These are phyloP conservation scores for Acipenser ruthenus DNA, from an alignment of 2,797 vertebrate species.

Conservation along the genomic window DNA sequence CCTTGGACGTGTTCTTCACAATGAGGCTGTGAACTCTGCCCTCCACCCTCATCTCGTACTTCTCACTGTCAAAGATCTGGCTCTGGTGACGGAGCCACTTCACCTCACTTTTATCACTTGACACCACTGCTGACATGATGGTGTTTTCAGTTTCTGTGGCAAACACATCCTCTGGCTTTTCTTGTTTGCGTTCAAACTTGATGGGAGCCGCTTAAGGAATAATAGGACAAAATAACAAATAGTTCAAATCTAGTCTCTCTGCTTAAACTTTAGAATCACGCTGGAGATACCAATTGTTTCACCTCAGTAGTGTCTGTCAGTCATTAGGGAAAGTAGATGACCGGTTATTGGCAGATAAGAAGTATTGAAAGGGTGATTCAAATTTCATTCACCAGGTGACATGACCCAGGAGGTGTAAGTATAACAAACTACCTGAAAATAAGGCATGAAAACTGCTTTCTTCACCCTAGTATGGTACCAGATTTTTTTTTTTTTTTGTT, in stretches of 20 bases:
- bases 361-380: too few relatives aligned
- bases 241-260: neutral
- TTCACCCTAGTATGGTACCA: too few relatives aligned
- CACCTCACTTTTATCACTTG: slow-evolving; percentile 19
- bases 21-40: slow-evolving; percentile 43
- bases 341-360: too few relatives aligned
- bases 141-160: slow-evolving; percentile 32
- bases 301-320: too few relatives aligned
- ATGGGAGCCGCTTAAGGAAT: slow-evolving; percentile 29
- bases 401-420: too few relatives aligned
- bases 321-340: too few relatives aligned
- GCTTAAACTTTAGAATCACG: neutral
- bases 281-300: too few relatives aligned
- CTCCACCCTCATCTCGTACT: slow-evolving; percentile 1
- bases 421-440: too few relatives aligned
- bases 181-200: slow-evolving; percentile 37
- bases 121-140: slow-evolving; percentile 30
- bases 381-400: too few relatives aligned
- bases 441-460: too few relatives aligned
- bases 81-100: slow-evolving; percentile 11
- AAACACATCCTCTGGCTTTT: slow-evolving; percentile 35
- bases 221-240: neutral
- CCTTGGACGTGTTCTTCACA: slow-evolving; percentile 27
- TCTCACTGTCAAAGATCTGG: fast-evolving
- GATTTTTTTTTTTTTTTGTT: too few relatives aligned